Conservation (phyloP, 2,888 invertebrate genomes). For the Bembecia ichneumoniformis region DNA sequence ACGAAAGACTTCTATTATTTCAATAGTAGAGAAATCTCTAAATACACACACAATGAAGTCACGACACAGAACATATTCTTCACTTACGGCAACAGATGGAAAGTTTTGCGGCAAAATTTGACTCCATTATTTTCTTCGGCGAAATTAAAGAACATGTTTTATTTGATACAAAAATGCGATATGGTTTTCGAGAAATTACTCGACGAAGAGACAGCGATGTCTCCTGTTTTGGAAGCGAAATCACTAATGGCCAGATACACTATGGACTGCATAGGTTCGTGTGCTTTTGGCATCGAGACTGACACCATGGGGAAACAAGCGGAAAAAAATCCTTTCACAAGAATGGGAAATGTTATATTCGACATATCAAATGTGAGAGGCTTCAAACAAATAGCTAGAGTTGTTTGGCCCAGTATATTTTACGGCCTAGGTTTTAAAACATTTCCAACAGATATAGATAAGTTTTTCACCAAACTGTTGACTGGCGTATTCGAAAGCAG, state of each 20-base stretch:
- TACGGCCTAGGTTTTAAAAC: slow-evolving; percentile 29
- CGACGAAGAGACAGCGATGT: slow-evolving; percentile 16
- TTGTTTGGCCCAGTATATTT: slow-evolving; percentile 40
- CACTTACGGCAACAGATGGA: slow-evolving; percentile 42
- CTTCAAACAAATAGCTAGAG: slow-evolving; percentile 19
- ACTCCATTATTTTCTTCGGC: slow-evolving; percentile 43
- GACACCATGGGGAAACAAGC: slow-evolving; percentile 23
- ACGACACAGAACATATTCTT: slow-evolving; percentile 32
- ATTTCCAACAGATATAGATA: slow-evolving; percentile 21
- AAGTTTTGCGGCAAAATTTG: slow-evolving; percentile 39
- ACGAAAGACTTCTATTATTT: slow-evolving; percentile 48
- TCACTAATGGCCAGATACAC: slow-evolving; percentile 30
- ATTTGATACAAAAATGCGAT: slow-evolving; percentile 32
- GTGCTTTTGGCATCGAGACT: slow-evolving; percentile 42
- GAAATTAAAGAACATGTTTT: slow-evolving; percentile 53
- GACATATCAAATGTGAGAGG: slow-evolving; percentile 20
- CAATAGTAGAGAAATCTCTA: slow-evolving; percentile 33
- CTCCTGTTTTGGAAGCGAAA: slow-evolving; percentile 22
- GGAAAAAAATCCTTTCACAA: slow-evolving; percentile 24
- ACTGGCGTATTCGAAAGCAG: slow-evolving; percentile 27
- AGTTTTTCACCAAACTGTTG: slow-evolving; percentile 29
- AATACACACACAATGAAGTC: slow-evolving; percentile 28
- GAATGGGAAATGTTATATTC: slow-evolving; percentile 28
- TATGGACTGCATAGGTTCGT: slow-evolving; percentile 40
- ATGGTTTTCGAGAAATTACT: slow-evolving; percentile 28